Percentiles rank a stretch among this genome's conserved stretches.
Evolutionary conservation across 2,888 invertebrate species (phyloP).

Genomic region (Plebejus argus): DNA sequence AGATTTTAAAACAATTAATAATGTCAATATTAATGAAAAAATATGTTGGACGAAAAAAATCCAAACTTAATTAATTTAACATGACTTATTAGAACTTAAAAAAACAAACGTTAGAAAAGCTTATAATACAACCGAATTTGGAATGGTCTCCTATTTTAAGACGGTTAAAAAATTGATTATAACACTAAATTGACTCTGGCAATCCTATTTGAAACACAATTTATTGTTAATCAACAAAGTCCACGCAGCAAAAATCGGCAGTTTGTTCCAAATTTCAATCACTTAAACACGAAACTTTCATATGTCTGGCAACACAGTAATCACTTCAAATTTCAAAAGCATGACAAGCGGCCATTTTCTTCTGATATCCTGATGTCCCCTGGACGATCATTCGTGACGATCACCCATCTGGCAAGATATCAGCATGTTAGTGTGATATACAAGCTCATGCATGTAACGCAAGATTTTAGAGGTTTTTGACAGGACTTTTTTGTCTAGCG

Average conservation of each 20-base stretch:
- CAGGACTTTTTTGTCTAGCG: no score
- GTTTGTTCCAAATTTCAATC: slow-evolving; percentile 3
- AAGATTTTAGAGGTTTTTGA: neutral
- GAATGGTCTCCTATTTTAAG: neutral
- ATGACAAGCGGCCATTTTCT: slow-evolving; percentile 28
- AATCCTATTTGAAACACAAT: neutral
- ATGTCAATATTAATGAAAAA: neutral
- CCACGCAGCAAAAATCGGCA: neutral
- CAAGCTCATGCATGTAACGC: neutral
- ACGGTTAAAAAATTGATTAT: neutral
- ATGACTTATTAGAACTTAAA: no score
- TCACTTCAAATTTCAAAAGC: slow-evolving; percentile 27
- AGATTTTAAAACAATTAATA: neutral
- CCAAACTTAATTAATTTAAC: neutral
- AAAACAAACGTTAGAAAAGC: no score
- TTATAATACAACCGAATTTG: no score
- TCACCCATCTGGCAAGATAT: slow-evolving; percentile 28
- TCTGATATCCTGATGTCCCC: slow-evolving; percentile 22
- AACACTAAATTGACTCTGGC: neutral
- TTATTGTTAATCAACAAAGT: neutral
- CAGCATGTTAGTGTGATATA: slow-evolving; percentile 5
- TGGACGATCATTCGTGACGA: neutral
- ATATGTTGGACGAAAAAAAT: neutral
- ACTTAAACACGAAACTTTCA: neutral
- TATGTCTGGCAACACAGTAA: slow-evolving; percentile 21